Evolutionary conservation across 2,888 invertebrate genomes (phyloP).

Genomic region (Melieria omissa): DNA sequence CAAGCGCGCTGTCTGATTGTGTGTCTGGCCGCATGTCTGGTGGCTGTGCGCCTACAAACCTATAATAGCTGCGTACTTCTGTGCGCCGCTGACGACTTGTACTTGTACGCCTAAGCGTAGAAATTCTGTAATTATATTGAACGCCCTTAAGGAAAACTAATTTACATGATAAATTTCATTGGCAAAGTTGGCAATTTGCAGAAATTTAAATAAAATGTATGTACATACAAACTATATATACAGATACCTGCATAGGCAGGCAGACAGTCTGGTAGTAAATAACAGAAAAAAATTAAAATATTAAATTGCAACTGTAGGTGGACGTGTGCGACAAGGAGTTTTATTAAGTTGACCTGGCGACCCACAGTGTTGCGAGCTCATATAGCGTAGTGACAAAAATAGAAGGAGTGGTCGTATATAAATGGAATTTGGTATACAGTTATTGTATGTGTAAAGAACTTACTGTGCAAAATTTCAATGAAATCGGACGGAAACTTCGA

Average conservation of each 20-base stretch:
- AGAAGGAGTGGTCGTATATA: no score
- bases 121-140: slow-evolving; percentile 36
- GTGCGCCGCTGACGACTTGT: neutral
- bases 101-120: slow-evolving; percentile 20
- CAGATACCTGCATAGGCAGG: neutral
- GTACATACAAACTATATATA: neutral
- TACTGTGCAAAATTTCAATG: no score
- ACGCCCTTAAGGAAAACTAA: slow-evolving; percentile 35
- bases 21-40: slow-evolving; percentile 1
- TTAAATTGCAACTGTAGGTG: no score
- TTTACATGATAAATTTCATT: slow-evolving; percentile 38
- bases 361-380: no score
- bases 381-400: no score
- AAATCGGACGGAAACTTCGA: no score
- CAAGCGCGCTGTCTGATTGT: slow-evolving; percentile 16
- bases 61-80: neutral
- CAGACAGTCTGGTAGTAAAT: neutral
- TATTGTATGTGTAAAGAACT: no score
- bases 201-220: neutral
- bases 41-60: neutral
- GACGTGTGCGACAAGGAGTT: no score
- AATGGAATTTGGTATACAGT: no score
- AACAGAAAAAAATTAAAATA: no score
- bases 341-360: no score
- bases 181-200: slow-evolving; percentile 18